Conservation (phyloP, 2,888 invertebrate genomes). For the Dolichopus griseipennis region DNA sequence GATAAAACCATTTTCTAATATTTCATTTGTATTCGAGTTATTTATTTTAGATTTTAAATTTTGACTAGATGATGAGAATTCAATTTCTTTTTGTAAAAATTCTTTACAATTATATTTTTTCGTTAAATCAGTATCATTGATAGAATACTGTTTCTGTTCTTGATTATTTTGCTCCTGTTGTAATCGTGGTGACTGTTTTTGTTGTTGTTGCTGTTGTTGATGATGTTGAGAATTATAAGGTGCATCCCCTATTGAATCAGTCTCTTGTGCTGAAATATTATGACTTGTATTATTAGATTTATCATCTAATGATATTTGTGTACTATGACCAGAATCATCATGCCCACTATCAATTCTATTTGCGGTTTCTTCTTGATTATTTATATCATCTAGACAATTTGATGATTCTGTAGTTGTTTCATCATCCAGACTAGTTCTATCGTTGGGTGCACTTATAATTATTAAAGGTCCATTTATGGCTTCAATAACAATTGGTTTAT, state of each 20-base stretch:
- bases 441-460: background rate
- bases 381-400: conserved; percentile 7
- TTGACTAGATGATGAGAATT: conserved; percentile 20
- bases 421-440: conserved; percentile 10
- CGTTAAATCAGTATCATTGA: conserved; percentile 11
- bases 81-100: conserved; percentile 22
- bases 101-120: conserved; percentile 19
- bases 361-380: conserved; percentile 10
- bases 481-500: conserved; percentile 7
- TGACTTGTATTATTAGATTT: conserved; percentile 16
- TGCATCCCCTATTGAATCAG: background rate
- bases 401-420: conserved; percentile 1
- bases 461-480: background rate
- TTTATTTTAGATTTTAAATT: conserved; percentile 14
- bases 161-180: background rate
- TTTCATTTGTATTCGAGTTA: background rate
- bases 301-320: conserved; percentile 19
- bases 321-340: conserved; percentile 22
- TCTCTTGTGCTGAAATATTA: conserved; percentile 15
- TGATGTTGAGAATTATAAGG: background rate
- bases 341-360: conserved; percentile 16
- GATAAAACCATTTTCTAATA: background rate
- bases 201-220: background rate
- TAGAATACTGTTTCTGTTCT: background rate
- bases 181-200: background rate